Evolutionary conservation across 2,797 vertebrate genomes (phyloP).

Genomic region (Pseudochirops cupreus): DNA sequence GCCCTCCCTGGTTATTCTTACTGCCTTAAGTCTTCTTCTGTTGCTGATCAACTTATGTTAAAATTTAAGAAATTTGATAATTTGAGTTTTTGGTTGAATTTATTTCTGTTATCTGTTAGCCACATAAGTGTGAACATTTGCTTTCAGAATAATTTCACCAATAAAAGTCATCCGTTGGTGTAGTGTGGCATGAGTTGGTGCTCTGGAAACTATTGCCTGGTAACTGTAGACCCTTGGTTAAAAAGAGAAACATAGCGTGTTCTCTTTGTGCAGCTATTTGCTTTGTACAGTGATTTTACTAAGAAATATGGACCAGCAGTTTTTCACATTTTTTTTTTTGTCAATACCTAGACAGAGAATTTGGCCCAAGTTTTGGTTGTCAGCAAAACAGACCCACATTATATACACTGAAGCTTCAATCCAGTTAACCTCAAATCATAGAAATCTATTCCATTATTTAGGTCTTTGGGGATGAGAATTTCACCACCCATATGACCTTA

Average conservation of each 20-base stretch:
- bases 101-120: constrained; percentile 53
- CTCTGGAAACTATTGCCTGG: constrained; percentile 69
- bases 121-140: constrained; percentile 53
- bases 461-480: neutral
- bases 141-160: constrained; percentile 50
- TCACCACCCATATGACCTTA: constrained; percentile 60
- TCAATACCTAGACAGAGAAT: constrained; percentile 58
- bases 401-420: constrained; percentile 72
- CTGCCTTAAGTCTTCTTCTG: constrained; percentile 85
- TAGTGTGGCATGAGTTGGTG: constrained; percentile 68
- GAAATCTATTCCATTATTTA: constrained; percentile 73
- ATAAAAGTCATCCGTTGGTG: constrained; percentile 27
- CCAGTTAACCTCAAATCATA: constrained; percentile 74
- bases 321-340: constrained; percentile 43
- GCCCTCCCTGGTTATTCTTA: constrained; percentile 78
- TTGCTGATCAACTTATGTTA: constrained; percentile 77
- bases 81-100: constrained; percentile 30
- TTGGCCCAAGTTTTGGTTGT: constrained; percentile 63
- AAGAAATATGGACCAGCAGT: constrained; percentile 63
- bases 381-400: constrained; percentile 64
- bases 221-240: constrained; percentile 55
- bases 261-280: constrained; percentile 75
- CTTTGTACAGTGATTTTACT: constrained; percentile 68
- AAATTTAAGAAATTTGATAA: constrained; percentile 55
- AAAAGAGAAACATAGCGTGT: constrained; percentile 57